Conservation (phyloP, 2,888 invertebrate species). For the Pyrochroa serraticornis region DNA sequence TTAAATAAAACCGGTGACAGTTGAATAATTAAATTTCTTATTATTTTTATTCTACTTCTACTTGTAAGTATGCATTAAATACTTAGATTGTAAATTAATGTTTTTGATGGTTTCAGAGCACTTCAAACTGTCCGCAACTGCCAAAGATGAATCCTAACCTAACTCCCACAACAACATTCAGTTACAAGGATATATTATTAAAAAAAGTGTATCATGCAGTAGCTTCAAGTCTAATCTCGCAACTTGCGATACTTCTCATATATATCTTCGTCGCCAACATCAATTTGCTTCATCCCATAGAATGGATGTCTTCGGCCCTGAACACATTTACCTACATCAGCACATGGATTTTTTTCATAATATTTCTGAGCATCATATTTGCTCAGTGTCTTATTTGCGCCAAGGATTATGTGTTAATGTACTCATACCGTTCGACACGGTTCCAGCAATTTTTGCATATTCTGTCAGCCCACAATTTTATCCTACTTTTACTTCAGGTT, state of each 20-base stretch:
- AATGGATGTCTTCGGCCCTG: constrained; percentile 69
- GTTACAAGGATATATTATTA: constrained; percentile 65
- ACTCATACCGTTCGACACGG: constrained; percentile 69
- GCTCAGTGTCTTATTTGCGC: constrained; percentile 76
- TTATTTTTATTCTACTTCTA: no score
- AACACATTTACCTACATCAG: constrained; percentile 65
- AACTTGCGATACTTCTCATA: constrained; percentile 48
- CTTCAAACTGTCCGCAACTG: neutral
- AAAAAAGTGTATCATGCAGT: constrained; percentile 63
- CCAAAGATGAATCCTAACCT: constrained; percentile 38
- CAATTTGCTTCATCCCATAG: constrained; percentile 66
- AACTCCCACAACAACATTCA: constrained; percentile 46
- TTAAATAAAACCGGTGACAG: no score
- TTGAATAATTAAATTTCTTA: no score
- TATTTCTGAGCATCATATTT: constrained; percentile 68
- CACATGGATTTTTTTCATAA: constrained; percentile 70
- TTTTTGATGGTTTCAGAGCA: neutral
- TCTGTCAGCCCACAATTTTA: constrained; percentile 66
- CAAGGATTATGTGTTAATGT: constrained; percentile 69
- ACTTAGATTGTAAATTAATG: neutral
- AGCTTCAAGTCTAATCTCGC: constrained; percentile 51
- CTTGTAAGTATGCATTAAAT: no score
- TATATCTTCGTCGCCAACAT: constrained; percentile 64
- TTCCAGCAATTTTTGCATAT: constrained; percentile 69
- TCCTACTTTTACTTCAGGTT: constrained; percentile 65